Conservation (phyloP, 2,113 vertebrate species). For the Edolisoma coerulescens region DNA sequence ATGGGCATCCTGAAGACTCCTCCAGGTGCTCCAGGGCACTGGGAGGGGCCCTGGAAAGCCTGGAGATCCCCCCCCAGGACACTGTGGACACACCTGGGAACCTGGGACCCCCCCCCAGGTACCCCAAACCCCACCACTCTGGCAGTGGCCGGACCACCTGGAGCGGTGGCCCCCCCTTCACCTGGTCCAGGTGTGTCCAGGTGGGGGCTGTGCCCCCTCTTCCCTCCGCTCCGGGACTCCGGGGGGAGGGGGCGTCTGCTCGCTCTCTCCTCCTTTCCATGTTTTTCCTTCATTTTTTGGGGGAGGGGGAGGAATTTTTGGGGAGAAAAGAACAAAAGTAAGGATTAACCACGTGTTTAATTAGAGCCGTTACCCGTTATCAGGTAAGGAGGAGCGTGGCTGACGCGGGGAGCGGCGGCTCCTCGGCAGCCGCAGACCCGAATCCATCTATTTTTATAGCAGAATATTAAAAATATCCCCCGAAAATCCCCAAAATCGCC, state of each 20-base stretch:
- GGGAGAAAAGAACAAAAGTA: background rate
- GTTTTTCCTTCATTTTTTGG: background rate
- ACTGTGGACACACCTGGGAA: background rate
- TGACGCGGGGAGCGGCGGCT: constrained; percentile 4
- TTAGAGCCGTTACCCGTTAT: background rate
- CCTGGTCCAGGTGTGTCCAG: background rate
- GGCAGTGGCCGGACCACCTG: background rate
- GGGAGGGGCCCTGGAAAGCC: background rate
- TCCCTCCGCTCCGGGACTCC: background rate
- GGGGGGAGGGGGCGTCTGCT: background rate
- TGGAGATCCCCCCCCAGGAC: background rate
- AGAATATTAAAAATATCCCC: constrained; percentile 63
- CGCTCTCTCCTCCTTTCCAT: background rate
- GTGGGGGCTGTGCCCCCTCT: background rate
- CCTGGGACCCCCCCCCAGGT: background rate
- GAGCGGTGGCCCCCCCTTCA: background rate
- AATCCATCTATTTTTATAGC: constrained; percentile 23
- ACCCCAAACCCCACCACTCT: background rate
- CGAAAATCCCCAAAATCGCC: background rate
- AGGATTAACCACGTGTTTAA: background rate
- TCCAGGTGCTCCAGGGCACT: background rate
- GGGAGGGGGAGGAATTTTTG: background rate
- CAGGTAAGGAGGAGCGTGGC: background rate
- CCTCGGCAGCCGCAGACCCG: background rate
- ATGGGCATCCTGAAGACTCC: background rate